A percentile compares a stretch with the other conserved stretches of the same genome.
phyloP scores from a whole-genome alignment of 2,113 vertebrate genomes.

The Prionailurus viverrinus region DNA sequence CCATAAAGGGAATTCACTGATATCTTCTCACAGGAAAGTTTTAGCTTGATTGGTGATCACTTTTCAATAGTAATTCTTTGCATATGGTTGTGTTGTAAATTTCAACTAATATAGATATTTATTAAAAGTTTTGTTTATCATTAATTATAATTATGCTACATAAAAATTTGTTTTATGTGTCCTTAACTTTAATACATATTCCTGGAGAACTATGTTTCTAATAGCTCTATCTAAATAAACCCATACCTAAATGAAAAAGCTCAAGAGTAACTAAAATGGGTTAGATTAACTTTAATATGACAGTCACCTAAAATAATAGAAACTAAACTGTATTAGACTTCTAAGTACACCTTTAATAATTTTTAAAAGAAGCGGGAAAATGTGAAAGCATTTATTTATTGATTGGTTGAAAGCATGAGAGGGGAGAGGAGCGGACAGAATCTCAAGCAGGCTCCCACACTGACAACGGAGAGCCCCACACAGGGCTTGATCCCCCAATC shows the following conservation, averaged over 20 bases:
- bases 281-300: not conserved
- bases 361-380: not conserved
- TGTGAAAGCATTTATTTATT: not conserved
- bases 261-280: not conserved
- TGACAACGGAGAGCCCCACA: too few relatives aligned
- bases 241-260: not conserved
- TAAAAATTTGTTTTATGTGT: not conserved
- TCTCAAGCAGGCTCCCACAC: too few relatives aligned
- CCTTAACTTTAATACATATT: not conserved
- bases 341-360: not conserved
- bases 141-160: not conserved
- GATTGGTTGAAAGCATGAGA: too few relatives aligned
- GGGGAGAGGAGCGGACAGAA: too few relatives aligned
- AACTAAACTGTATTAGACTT: not conserved
- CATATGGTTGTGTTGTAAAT: not conserved
- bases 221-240: not conserved
- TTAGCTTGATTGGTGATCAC: not conserved
- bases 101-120: not conserved
- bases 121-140: not conserved
- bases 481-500: too few relatives aligned
- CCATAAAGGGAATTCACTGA: not conserved
- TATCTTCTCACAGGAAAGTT: not conserved
- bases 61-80: not conserved
- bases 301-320: not conserved
- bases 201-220: not conserved